Evolutionary conservation across 2,888 invertebrate species (phyloP).

Genomic region (Drosophila algonquin): DNA sequence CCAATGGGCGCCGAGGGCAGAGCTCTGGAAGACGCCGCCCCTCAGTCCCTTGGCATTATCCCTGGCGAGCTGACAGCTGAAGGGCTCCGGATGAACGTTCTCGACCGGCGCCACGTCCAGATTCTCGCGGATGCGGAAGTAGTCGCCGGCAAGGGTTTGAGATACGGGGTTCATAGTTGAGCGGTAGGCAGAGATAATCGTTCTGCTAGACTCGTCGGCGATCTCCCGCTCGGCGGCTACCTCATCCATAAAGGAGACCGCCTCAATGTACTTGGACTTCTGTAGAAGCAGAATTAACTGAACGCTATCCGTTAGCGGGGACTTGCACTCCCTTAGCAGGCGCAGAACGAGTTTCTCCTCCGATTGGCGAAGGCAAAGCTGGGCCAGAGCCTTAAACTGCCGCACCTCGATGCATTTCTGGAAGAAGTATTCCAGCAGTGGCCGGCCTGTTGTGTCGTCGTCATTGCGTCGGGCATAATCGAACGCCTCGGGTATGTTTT

Average conservation of each 20-base stretch:
- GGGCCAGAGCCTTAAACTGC: slow-evolving; percentile 78
- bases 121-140: slow-evolving; percentile 78
- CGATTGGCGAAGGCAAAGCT: slow-evolving; percentile 75
- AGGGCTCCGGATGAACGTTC: slow-evolving; percentile 69
- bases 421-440: slow-evolving; percentile 79
- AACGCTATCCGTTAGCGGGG: slow-evolving; percentile 74
- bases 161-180: slow-evolving; percentile 82
- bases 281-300: slow-evolving; percentile 82
- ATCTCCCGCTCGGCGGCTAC: slow-evolving; percentile 61
- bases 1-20: slow-evolving; percentile 80
- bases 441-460: slow-evolving; percentile 65
- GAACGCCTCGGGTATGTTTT: slow-evolving; percentile 82
- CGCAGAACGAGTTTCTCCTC: slow-evolving; percentile 81
- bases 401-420: slow-evolving; percentile 71
- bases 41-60: slow-evolving; percentile 74
- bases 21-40: slow-evolving; percentile 81
- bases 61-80: slow-evolving; percentile 81
- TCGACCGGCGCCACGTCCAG: slow-evolving; percentile 47
- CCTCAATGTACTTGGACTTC: slow-evolving; percentile 83
- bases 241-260: slow-evolving; percentile 81
- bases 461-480: slow-evolving; percentile 79
- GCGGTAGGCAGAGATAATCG: slow-evolving; percentile 81
- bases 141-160: slow-evolving; percentile 79
- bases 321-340: slow-evolving; percentile 73
- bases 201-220: slow-evolving; percentile 69